Percentiles rank a stretch among this genome's conserved stretches.
These are phyloP conservation scores for Byasa hedistus DNA, from an alignment of 2,888 invertebrate genomes.

Conservation along the genomic window DNA sequence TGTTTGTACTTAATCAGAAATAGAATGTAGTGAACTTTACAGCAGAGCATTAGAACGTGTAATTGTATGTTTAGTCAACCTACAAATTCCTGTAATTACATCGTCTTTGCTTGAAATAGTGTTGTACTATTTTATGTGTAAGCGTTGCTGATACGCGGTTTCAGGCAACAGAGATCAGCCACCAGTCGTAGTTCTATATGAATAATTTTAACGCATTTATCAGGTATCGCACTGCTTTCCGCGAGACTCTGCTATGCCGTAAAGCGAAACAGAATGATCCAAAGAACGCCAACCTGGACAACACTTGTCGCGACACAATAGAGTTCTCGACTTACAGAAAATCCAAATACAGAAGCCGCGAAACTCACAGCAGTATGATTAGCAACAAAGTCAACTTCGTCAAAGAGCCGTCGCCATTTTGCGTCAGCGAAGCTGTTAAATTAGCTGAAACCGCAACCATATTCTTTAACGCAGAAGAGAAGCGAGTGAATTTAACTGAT, in stretches of 20 bases:
- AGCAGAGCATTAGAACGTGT: too few species aligned
- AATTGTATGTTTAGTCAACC: too few species aligned
- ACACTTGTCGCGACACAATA: slow-evolving; percentile 76
- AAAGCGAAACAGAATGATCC: slow-evolving; percentile 64
- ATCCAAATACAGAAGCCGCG: slow-evolving; percentile 49
- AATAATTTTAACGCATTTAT: not conserved
- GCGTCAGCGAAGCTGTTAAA: slow-evolving; percentile 41
- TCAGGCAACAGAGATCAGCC: too few species aligned
- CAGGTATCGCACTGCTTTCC: slow-evolving; percentile 88
- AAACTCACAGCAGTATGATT: slow-evolving; percentile 48
- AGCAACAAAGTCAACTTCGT: slow-evolving; percentile 61
- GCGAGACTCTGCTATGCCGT: slow-evolving; percentile 84
- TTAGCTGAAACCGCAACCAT: slow-evolving; percentile 32
- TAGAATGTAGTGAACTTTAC: too few species aligned
- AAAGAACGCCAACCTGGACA: slow-evolving; percentile 71
- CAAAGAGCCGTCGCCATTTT: slow-evolving; percentile 56
- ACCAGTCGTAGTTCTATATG: too few species aligned
- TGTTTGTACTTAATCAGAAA: too few species aligned
- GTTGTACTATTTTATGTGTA: too few species aligned
- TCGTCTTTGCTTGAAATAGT: too few species aligned
- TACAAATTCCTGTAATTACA: too few species aligned
- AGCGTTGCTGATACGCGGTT: too few species aligned
- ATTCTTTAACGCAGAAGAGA: slow-evolving; percentile 21
- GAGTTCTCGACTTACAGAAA: slow-evolving; percentile 44
- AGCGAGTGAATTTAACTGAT: slow-evolving; percentile 14